Evolutionary conservation across 2,797 vertebrate genomes (phyloP), one percentile per base, ranked within the genome.

Genomic region (Pseudocheirus occidentalis): DNA sequence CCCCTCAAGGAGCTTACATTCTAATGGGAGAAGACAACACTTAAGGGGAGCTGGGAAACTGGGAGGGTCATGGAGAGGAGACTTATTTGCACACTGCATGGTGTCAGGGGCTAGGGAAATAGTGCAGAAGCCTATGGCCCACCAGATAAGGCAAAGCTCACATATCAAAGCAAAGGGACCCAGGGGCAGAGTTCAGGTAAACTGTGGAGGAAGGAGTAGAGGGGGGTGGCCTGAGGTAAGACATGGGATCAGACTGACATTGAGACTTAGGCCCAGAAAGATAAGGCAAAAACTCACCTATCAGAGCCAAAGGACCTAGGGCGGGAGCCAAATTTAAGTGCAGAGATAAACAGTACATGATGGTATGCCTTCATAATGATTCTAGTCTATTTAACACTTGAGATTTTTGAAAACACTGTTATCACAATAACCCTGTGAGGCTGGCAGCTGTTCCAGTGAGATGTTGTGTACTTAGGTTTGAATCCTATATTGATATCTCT

Each of bases 201-300:
- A 46, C 24, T 28, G 27, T 28, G 7, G 62, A 16, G 14, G 12
- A 34, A 0, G 16, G 24, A 90, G 10, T 18, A 1, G 56, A 0
- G 16, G 11, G 7, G 1, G 56, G 5, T 1, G 5, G 0, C 2
- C 0, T 5, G 0, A 9, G 1, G 21, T 0, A 21, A 31, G 21
- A 24, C 0, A 31, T 1, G 16, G 4, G 1, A 4, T 3, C 3
- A 13, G 3, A 62, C 28, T 34, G 34, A 73, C 14, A 73, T 16
- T 66, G 62, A 66, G 62, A 0, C n/a, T n/a, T 12, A 6, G 16
- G 14, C n/a, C n/a, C 66, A 81, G 66, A 46, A 24, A 24, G n/a
- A 24, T 2, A 24, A 81, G n/a, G 18, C 66, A 81, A 81, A 81
- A 46, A n/a, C 18, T 81, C 16, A 21, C n/a, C 21, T 81, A 81